Percentiles rank a stretch among this genome's conserved stretches.
phyloP scores from a whole-genome alignment of 2,113 vertebrate species.

The Chaetura pelagica region DNA sequence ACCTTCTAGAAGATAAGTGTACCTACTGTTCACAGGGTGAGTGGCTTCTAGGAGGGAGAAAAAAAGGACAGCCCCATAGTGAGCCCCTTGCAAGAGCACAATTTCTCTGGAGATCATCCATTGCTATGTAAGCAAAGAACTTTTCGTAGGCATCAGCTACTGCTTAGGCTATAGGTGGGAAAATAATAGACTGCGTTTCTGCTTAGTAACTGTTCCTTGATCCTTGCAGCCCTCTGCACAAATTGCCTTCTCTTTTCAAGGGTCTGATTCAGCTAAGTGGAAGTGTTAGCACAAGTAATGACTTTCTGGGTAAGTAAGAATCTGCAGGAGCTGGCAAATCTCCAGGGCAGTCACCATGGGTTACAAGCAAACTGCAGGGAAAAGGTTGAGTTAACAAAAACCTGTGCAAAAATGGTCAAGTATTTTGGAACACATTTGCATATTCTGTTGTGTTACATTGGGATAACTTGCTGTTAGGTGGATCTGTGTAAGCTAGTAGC shows the following conservation, averaged over 20 bases:
- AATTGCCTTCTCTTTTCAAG: neutral
- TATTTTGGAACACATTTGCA: neutral
- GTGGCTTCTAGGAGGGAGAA: neutral
- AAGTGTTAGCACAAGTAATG: neutral
- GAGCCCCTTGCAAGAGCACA: neutral
- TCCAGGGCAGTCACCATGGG: neutral
- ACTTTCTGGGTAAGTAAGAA: neutral
- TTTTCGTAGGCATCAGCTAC: neutral
- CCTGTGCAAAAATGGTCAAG: neutral
- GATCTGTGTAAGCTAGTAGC: no score
- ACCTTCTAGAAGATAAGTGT: neutral
- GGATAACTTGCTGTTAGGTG: neutral
- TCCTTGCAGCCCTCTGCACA: neutral
- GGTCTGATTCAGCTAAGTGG: constrained; percentile 25
- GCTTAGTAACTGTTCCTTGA: neutral
- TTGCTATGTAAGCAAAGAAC: neutral
- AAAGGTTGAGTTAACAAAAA: neutral
- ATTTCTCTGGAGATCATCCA: neutral
- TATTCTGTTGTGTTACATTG: neutral
- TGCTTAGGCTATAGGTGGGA: neutral
- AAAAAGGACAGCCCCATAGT: neutral
- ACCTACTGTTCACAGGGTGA: neutral
- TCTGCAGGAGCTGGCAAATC: neutral
- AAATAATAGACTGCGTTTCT: neutral
- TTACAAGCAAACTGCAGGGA: neutral